A percentile compares a stretch with the other conserved stretches of the same genome.
Evolutionary conservation across 2,888 invertebrate species (phyloP).

Genomic region (Melinaea marsaeus): DNA sequence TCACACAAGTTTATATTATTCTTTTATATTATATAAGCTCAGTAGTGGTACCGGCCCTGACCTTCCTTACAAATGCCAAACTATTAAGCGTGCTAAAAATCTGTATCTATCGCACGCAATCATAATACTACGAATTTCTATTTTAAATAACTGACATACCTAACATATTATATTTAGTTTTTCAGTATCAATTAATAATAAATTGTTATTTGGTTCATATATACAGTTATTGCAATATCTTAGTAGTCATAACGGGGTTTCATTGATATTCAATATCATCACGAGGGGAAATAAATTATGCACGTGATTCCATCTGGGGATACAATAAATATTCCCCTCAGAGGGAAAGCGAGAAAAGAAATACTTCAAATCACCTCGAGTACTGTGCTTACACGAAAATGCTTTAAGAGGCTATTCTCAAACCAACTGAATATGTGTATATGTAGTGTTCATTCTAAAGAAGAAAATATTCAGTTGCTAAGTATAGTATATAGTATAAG

Average conservation of each 20-base stretch:
- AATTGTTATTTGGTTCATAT: too few relatives aligned
- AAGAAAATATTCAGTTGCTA: too few relatives aligned
- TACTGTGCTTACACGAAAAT: slow-evolving; percentile 28
- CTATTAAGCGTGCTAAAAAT: slow-evolving; percentile 2
- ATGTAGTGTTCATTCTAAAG: too few relatives aligned
- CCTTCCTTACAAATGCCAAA: slow-evolving; percentile 2
- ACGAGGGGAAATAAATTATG: slow-evolving; percentile 20
- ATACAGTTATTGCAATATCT: not conserved
- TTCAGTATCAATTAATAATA: too few relatives aligned
- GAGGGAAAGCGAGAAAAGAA: slow-evolving; percentile 19
- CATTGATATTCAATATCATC: slow-evolving; percentile 8
- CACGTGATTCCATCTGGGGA: slow-evolving; percentile 21
- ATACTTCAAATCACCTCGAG: slow-evolving; percentile 27
- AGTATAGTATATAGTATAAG: too few relatives aligned
- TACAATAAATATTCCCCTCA: slow-evolving; percentile 20
- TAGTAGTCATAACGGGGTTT: not conserved
- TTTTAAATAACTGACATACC: too few relatives aligned
- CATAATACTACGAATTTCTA: not conserved
- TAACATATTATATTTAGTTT: too few relatives aligned
- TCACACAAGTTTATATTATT: too few relatives aligned
- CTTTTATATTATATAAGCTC: too few relatives aligned
- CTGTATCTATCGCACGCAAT: slow-evolving; percentile 2
- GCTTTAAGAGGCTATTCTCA: slow-evolving; percentile 27
- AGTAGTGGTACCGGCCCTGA: not conserved
- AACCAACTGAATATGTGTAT: not conserved